Evolutionary conservation across 2,888 invertebrate species (phyloP).

Genomic region (Griposia aprilina): DNA sequence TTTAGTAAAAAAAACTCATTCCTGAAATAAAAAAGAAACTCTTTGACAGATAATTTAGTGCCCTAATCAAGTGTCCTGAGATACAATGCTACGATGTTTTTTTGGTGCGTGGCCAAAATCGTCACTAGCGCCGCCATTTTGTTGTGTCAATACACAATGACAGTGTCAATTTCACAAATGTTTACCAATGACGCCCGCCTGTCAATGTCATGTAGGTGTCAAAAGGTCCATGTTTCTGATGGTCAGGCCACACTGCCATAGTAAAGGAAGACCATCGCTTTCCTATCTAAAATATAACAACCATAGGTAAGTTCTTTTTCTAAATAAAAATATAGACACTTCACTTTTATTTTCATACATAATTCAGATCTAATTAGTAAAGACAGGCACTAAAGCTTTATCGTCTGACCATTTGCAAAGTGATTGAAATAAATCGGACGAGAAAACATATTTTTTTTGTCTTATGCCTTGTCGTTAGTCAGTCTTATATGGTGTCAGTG

Average conservation of each 20-base stretch:
- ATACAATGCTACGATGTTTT: not conserved
- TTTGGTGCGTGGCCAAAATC: not conserved
- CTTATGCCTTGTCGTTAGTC: slow-evolving; percentile 43
- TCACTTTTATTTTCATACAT: slow-evolving; percentile 37
- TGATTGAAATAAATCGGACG: slow-evolving; percentile 75
- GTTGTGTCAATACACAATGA: not conserved
- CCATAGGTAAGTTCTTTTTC: not conserved
- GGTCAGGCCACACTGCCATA: not conserved
- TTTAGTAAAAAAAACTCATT: not conserved
- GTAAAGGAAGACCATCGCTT: not conserved
- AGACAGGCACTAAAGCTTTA: slow-evolving; percentile 56
- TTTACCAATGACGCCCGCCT: not conserved
- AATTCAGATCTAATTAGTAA: slow-evolving; percentile 63
- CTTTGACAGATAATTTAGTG: not conserved
- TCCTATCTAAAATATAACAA: slow-evolving; percentile 28
- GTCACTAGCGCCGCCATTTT: not conserved
- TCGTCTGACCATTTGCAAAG: slow-evolving; percentile 63
- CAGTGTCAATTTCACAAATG: not conserved
- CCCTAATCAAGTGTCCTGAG: not conserved
- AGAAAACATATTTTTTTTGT: slow-evolving; percentile 56
- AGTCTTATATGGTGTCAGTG: slow-evolving; percentile 45
- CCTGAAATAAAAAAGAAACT: not conserved
- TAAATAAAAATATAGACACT: slow-evolving; percentile 23
- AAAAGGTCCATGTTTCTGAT: too few relatives aligned
- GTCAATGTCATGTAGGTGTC: not conserved